These are phyloP conservation scores for Keiferia lycopersicella DNA, from an alignment of 2,888 invertebrate species.

Conservation along the genomic window DNA sequence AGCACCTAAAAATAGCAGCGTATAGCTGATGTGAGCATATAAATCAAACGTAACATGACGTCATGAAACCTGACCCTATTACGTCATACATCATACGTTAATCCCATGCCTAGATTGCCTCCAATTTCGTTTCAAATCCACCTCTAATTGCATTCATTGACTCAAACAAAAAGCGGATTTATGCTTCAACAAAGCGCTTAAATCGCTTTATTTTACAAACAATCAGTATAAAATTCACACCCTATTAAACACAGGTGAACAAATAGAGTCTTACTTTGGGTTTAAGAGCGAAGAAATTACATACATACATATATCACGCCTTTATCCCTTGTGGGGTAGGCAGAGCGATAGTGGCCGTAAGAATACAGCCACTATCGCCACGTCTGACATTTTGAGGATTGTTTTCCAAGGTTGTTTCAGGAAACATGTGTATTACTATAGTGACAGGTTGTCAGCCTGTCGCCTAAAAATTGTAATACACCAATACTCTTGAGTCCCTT, in stretches of 20 bases:
- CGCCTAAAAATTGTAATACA: too few relatives aligned
- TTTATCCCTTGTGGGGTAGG: too few relatives aligned
- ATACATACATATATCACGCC: too few relatives aligned
- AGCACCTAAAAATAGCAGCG: too few relatives aligned
- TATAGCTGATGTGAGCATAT: too few relatives aligned
- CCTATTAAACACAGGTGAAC: constrained; percentile 18
- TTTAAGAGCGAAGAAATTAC: constrained; percentile 16
- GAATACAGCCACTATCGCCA: too few relatives aligned
- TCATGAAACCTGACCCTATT: constrained; percentile 6
- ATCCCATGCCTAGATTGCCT: constrained; percentile 25
- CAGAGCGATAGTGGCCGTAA: too few relatives aligned
- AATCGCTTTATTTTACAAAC: constrained; percentile 33
- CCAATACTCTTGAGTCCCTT: too few relatives aligned
- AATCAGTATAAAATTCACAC: constrained; percentile 27
- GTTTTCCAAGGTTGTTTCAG: too few relatives aligned
- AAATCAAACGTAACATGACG: not conserved
- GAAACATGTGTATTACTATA: too few relatives aligned
- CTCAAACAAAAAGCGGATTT: constrained; percentile 42
- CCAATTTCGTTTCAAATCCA: constrained; percentile 41
- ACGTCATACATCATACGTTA: constrained; percentile 38
- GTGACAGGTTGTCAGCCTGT: too few relatives aligned
- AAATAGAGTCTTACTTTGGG: constrained; percentile 10
- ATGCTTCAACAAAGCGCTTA: constrained; percentile 33
- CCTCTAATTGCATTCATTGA: constrained; percentile 55
- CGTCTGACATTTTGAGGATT: too few relatives aligned